Percentiles rank a stretch among this genome's conserved stretches.
phyloP scores from a whole-genome alignment of 2,888 invertebrate genomes.

The Platerodrilus igneus region DNA sequence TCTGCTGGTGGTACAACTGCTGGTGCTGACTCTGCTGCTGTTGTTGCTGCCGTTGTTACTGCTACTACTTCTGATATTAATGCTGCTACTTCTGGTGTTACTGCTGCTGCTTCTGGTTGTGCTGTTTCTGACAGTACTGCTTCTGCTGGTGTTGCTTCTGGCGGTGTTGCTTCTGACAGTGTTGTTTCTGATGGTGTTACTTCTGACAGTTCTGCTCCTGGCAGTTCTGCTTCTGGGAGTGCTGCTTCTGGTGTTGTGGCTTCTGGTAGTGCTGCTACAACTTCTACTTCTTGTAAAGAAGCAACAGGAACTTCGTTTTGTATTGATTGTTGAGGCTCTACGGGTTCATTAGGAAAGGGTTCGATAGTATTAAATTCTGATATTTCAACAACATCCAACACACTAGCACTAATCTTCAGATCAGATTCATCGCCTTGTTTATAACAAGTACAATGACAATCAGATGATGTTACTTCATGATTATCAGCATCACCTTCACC shows the following conservation, averaged over 20 bases:
- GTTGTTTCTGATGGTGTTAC: not conserved
- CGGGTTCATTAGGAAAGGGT: conserved; percentile 21
- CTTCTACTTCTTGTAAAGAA: not conserved
- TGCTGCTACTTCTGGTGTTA: not conserved
- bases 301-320: conserved; percentile 1
- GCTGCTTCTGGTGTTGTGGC: not conserved
- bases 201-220: not conserved
- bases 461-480: conserved; percentile 30
- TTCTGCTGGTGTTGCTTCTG: not conserved
- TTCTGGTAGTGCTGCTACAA: not conserved
- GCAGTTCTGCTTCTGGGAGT: too few relatives aligned
- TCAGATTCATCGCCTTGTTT: conserved; percentile 37
- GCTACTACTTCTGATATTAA: too few relatives aligned
- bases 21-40: conserved; percentile 9
- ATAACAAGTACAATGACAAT: conserved; percentile 45
- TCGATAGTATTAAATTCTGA: too few relatives aligned
- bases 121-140: not conserved
- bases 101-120: not conserved
- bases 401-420: too few relatives aligned
- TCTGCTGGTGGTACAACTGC: conserved; percentile 12
- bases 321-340: conserved; percentile 7
- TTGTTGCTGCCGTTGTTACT: too few relatives aligned
- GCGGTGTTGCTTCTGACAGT: conserved; percentile 1
- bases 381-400: too few relatives aligned
- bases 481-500: conserved; percentile 39